phyloP scores from a whole-genome alignment of 2,888 invertebrate species.

The Branchipolynoe longqiensis region DNA sequence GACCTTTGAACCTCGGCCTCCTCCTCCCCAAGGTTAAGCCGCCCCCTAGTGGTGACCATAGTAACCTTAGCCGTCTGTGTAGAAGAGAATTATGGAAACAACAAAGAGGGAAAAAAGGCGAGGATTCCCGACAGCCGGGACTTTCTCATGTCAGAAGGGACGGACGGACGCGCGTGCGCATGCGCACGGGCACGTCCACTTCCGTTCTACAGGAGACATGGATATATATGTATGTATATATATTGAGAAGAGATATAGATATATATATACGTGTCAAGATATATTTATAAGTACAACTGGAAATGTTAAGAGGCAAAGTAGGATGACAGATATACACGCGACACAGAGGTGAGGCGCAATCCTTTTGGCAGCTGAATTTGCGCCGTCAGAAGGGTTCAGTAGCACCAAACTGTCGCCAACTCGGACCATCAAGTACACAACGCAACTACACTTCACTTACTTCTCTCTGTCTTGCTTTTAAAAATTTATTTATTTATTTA shows the following conservation, averaged over 20 bases:
- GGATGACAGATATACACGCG: conserved; percentile 11
- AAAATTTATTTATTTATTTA: too few relatives aligned
- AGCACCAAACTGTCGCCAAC: too few relatives aligned
- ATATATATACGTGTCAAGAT: neutral
- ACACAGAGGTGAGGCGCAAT: conserved; percentile 33
- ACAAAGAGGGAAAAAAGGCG: neutral
- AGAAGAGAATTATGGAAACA: conserved; percentile 1
- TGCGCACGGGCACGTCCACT: neutral
- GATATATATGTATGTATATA: neutral
- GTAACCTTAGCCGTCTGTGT: conserved; percentile 12
- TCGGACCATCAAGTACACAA: too few relatives aligned
- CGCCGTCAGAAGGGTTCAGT: too few relatives aligned
- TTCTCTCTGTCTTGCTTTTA: neutral
- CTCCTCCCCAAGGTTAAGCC: conserved; percentile 18
- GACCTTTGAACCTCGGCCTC: conserved; percentile 27
- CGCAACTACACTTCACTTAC: neutral
- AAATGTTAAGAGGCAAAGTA: too few relatives aligned
- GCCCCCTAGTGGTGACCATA: conserved; percentile 25
- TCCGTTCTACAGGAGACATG: conserved; percentile 4
- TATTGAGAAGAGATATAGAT: conserved; percentile 2
- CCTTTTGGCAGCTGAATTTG: too few relatives aligned
- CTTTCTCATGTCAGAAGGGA: conserved; percentile 14
- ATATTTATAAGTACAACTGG: conserved; percentile 23
- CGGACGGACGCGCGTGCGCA: too few relatives aligned
- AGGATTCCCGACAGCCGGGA: neutral